These are phyloP conservation scores for Platyscapa corneri DNA, from an alignment of 1,140 invertebrate genomes.

Conservation along the genomic window DNA sequence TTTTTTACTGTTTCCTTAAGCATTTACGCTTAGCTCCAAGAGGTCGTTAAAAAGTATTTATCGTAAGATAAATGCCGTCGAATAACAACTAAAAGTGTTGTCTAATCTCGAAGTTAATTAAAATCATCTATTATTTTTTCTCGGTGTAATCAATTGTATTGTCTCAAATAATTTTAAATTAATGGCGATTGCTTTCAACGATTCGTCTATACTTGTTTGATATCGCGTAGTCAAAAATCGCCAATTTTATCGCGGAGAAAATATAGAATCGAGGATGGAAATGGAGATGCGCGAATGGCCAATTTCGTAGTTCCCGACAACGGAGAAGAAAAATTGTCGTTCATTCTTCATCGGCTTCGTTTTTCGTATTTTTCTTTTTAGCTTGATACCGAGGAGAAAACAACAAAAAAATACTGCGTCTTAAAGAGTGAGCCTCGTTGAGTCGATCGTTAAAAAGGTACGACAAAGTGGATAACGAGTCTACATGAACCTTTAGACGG, in stretches of 20 bases:
- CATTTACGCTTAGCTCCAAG: background rate
- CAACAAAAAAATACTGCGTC: background rate
- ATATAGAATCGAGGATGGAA: background rate
- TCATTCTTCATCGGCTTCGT: background rate
- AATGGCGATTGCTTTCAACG: background rate
- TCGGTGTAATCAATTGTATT: background rate
- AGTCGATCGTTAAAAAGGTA: conserved; percentile 23
- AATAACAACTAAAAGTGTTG: background rate
- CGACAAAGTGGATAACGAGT: conserved; percentile 37
- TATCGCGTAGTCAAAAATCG: background rate
- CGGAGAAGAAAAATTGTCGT: background rate
- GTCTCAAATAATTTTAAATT: background rate
- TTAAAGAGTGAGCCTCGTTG: background rate
- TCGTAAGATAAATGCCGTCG: background rate
- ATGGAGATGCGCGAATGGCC: background rate
- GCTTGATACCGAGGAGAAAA: background rate
- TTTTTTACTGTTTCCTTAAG: background rate
- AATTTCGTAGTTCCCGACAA: background rate
- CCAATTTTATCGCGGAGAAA: background rate
- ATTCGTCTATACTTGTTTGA: background rate
- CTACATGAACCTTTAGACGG: background rate
- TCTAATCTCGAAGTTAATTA: background rate
- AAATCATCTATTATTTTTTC: background rate
- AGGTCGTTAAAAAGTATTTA: background rate
- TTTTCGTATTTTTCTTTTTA: background rate